Percentiles rank a stretch among this genome's conserved stretches.
phyloP scores from a whole-genome alignment of 2,113 vertebrate species.

The Gallinago undulata region DNA sequence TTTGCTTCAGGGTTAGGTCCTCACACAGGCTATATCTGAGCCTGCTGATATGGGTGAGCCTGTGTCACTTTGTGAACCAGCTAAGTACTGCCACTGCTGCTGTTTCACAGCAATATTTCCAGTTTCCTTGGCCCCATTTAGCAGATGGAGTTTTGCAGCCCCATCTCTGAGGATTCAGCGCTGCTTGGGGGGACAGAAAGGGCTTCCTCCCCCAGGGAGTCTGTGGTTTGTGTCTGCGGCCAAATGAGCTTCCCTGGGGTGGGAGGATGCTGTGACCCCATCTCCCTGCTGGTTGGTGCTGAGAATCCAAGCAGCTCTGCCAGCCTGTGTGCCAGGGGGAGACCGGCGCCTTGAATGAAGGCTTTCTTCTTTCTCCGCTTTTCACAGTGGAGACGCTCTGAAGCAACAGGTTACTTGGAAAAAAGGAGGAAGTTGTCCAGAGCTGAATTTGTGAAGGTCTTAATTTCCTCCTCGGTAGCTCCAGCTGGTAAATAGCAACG shows the following conservation, averaged over 20 bases:
- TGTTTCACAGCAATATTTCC: not conserved
- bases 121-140: too few species aligned
- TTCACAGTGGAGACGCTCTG: not conserved
- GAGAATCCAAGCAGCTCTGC: not conserved
- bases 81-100: too few species aligned
- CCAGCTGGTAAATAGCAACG: not conserved
- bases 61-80: not conserved
- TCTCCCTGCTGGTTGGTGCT: not conserved
- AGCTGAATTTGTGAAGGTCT: not conserved
- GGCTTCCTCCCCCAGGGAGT: not conserved
- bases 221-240: not conserved
- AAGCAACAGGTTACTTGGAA: not conserved
- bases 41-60: not conserved
- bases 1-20: too few species aligned
- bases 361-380: not conserved
- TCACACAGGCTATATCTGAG: fast-evolving
- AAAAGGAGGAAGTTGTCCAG: not conserved
- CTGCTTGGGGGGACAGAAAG: not conserved
- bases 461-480: not conserved
- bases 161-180: not conserved
- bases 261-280: not conserved
- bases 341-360: not conserved
- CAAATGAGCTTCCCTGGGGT: not conserved
- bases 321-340: not conserved
- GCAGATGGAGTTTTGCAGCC: not conserved